Percentiles rank a stretch among this genome's conserved stretches.
phyloP scores from a whole-genome alignment of 1,140 invertebrate genomes.

The Lanistes nyassanus region DNA sequence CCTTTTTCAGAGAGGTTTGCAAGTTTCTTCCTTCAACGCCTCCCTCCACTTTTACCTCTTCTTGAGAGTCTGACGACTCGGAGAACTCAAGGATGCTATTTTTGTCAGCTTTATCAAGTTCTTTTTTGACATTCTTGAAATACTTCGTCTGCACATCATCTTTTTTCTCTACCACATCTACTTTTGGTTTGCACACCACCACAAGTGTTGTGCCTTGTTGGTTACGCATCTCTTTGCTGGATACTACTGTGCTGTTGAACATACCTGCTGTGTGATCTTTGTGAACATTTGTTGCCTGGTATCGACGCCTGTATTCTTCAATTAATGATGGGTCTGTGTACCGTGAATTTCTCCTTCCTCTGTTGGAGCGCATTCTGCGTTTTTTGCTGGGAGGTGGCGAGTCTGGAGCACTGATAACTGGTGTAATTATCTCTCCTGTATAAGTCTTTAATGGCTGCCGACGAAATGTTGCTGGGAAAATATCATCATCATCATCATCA shows the following conservation, averaged over 20 bases:
- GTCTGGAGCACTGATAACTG: conserved; percentile 24
- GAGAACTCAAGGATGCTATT: conserved; percentile 4
- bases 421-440: conserved; percentile 29
- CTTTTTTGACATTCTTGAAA: conserved; percentile 34
- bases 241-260: conserved; percentile 50
- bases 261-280: conserved; percentile 36
- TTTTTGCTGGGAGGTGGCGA: conserved; percentile 19
- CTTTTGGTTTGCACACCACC: conserved; percentile 48
- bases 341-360: conserved; percentile 29
- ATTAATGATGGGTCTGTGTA: conserved; percentile 35
- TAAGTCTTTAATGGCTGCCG: conserved; percentile 29
- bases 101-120: conserved; percentile 22
- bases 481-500: conserved; percentile 33
- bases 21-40: no score
- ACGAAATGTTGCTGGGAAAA: conserved; percentile 26
- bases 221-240: conserved; percentile 47
- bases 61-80: not conserved
- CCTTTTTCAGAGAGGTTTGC: no score
- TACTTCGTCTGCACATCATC: conserved; percentile 35
- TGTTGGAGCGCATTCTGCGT: conserved; percentile 1
- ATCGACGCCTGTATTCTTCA: conserved; percentile 32
- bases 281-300: conserved; percentile 13
- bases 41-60: not conserved
- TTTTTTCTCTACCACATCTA: conserved; percentile 25
- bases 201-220: conserved; percentile 49